Evolutionary conservation across 2,888 invertebrate species (phyloP).

Genomic region (Mamestra brassicae): DNA sequence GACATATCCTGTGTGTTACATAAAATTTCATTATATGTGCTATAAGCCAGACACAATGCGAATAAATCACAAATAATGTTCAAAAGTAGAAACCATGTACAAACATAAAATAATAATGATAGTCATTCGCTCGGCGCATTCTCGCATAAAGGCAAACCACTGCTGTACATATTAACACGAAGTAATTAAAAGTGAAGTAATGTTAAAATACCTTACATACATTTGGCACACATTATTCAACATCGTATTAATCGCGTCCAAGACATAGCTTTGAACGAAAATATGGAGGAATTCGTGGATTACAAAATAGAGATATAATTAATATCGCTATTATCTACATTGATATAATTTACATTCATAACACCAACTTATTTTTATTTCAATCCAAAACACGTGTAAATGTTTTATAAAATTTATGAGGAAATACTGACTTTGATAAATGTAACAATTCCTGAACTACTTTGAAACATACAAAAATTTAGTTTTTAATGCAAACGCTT

Average conservation of each 20-base stretch:
- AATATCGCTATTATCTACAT: constrained; percentile 11
- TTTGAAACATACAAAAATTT: background rate
- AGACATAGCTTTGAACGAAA: constrained; percentile 3
- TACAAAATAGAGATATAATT: background rate
- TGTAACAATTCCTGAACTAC: background rate
- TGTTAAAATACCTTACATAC: constrained; percentile 10
- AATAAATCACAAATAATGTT: constrained; percentile 18
- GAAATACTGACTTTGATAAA: background rate
- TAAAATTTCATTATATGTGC: background rate
- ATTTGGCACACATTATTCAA: constrained; percentile 1
- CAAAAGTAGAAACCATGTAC: constrained; percentile 5
- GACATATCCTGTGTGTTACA: background rate
- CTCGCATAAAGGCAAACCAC: constrained; percentile 42
- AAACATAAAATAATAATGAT: constrained; percentile 15
- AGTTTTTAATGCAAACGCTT: background rate
- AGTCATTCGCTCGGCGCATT: constrained; percentile 40
- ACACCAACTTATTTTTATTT: background rate
- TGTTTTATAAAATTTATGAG: background rate
- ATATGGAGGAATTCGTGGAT: background rate
- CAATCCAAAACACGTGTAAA: background rate
- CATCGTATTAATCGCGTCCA: background rate
- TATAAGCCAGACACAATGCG: background rate
- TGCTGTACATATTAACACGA: background rate
- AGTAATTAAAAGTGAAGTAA: constrained; percentile 12
- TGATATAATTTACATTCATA: background rate